Base-by-base conservation (phyloP, 2,888 invertebrate species). In the Ashinkailepas kermadecensis region DNA sequence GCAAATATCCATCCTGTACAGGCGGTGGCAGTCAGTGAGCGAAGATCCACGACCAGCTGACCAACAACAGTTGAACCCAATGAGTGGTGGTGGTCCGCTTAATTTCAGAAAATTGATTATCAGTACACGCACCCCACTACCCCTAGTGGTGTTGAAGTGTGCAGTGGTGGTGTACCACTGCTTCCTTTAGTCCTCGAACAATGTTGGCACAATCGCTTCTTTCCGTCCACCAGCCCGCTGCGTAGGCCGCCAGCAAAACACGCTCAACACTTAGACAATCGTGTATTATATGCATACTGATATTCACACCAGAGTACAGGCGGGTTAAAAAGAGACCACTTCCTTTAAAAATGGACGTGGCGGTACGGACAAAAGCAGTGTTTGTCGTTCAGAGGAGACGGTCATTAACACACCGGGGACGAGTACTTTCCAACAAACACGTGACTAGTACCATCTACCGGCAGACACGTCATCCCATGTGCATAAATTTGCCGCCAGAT, bases 261-360 rank as follows among this genome's bases (percentile, higher is more conserved):
- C 10, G 67, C n/a, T 2, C 12, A n/a, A 74, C 74, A 74, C 74
- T 54, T 74, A 74, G 74, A 74, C 74, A 21, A 56, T 54, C 74
- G 74, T 74, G 74, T 74, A 74, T 74, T 74, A 74, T 74, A 74
- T 56, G 54, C 74, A 74, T 74, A 56, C 74, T 74, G 74, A 74
- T 74, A 74, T 74, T 74, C 54, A 11, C 8, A 74, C 56, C 54
- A 18, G 74, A 74, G 74, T 74, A 74, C 74, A 74, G 21, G 13
- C 9, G 74, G 39, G 74, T 74, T 74, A 74, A 74, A 74, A 74
- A 74, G 74, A 74, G 56, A 21, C 54, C 74, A 56, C 74, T 54
- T 74, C 74, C 21, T 54, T 56, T 74, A 74, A 74, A 74, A 74
- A 74, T 65, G 65, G 65, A 65, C 65, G n/a, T 65, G 65, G 65